Conservation (phyloP, 1,140 invertebrate genomes). For the Goniozus legneri region DNA sequence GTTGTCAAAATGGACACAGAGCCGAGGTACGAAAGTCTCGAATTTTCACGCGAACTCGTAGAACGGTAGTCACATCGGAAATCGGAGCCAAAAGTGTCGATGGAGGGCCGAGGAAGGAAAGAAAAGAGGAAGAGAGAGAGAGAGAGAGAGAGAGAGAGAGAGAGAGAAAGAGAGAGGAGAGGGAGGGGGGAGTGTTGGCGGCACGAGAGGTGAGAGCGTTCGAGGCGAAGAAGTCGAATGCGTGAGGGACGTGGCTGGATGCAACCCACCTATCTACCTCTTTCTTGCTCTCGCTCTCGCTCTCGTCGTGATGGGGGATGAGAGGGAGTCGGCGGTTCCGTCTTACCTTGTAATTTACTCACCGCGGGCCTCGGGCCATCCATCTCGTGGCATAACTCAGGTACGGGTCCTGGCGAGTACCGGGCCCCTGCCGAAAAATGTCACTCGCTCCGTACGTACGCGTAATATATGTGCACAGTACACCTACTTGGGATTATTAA, state of each 20-base stretch:
- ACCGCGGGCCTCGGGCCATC: constrained; percentile 48
- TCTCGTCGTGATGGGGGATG: constrained; percentile 2
- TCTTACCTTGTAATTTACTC: constrained; percentile 54
- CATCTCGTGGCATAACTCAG: constrained; percentile 48
- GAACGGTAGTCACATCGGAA: constrained; percentile 4
- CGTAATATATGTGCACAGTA: too few species aligned
- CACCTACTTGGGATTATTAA: too few species aligned
- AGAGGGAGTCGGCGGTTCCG: constrained; percentile 24
- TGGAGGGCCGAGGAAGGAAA: not conserved
- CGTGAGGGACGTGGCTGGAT: too few species aligned
- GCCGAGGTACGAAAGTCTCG: not conserved
- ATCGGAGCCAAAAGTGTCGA: constrained; percentile 3
- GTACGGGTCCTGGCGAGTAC: constrained; percentile 24
- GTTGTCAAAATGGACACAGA: too few species aligned
- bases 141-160: constrained; percentile 3
- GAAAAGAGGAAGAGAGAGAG: not conserved
- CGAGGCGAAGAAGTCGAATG: constrained; percentile 19
- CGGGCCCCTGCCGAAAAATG: constrained; percentile 27
- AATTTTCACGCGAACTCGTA: not conserved
- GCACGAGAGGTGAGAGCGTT: not conserved
- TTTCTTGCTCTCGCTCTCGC: too few species aligned
- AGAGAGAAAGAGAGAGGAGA: constrained; percentile 9
- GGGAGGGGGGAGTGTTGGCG: constrained; percentile 6
- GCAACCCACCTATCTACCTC: too few species aligned
- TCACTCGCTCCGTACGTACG: constrained; percentile 33